Conservation (phyloP, 2,888 invertebrate genomes). For the Anticlea derivata region DNA sequence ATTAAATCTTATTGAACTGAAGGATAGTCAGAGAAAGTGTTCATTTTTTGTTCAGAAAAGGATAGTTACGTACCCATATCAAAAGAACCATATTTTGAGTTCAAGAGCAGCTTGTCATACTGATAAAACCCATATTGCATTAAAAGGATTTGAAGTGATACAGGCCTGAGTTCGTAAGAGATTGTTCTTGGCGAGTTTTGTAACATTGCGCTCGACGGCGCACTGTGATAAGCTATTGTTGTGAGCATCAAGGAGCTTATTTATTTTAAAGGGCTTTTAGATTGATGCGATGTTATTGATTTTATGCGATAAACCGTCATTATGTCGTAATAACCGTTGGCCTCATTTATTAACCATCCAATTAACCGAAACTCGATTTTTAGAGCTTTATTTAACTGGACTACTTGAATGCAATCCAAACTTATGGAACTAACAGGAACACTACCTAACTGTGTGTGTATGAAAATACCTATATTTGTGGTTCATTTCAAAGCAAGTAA, state of each 20-base stretch:
- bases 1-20: not conserved
- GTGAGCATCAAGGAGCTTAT: constrained; percentile 46
- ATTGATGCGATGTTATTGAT: constrained; percentile 32
- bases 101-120: not conserved
- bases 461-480: too few species aligned
- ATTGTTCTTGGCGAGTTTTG: constrained; percentile 75
- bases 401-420: too few species aligned
- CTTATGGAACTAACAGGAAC: too few species aligned
- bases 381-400: too few species aligned
- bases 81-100: too few species aligned
- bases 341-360: not conserved
- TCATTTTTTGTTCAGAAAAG: too few species aligned
- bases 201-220: constrained; percentile 63
- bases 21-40: too few species aligned
- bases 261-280: constrained; percentile 36
- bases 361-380: not conserved
- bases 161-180: constrained; percentile 47
- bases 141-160: constrained; percentile 2
- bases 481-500: too few species aligned
- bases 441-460: too few species aligned
- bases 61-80: too few species aligned
- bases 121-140: not conserved
- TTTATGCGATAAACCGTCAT: constrained; percentile 14
- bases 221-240: constrained; percentile 54
- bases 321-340: not conserved